These are phyloP conservation scores for Mirounga angustirostris DNA, from an alignment of 2,113 vertebrate species.

Conservation along the genomic window DNA sequence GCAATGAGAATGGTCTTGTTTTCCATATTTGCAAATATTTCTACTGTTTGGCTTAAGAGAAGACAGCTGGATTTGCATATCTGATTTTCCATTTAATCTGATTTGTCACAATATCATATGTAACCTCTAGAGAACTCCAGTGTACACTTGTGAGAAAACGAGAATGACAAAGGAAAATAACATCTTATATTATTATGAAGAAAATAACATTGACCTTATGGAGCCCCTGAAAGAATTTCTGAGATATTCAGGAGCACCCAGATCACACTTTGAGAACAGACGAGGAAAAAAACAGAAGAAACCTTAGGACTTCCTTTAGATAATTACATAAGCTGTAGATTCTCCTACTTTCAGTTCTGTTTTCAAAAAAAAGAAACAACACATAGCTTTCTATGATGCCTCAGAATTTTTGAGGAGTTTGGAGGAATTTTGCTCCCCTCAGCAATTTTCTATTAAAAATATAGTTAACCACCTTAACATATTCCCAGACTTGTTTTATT, in stretches of 20 bases:
- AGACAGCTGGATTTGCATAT: neutral
- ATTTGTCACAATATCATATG: neutral
- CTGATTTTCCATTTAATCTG: neutral
- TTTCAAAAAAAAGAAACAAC: neutral
- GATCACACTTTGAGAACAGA: neutral
- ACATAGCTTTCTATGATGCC: neutral
- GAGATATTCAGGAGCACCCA: neutral
- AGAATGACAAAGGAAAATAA: neutral
- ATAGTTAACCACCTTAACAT: neutral
- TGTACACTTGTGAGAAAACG: neutral
- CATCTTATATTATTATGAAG: neutral
- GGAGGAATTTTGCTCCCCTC: neutral
- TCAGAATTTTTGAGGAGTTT: slow-evolving; percentile 5
- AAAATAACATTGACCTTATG: neutral
- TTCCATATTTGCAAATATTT: neutral
- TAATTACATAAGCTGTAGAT: neutral
- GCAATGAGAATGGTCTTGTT: neutral
- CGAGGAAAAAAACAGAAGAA: neutral
- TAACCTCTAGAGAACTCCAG: neutral
- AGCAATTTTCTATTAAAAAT: slow-evolving; percentile 33
- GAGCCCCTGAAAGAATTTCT: neutral
- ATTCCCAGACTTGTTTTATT: neutral
- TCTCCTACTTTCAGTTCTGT: neutral
- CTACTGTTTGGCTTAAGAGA: neutral
- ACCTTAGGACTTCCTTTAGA: neutral